These are phyloP conservation scores for Chaetoderma sp. DNA, from an alignment of 2,888 invertebrate species.

Conservation along the genomic window DNA sequence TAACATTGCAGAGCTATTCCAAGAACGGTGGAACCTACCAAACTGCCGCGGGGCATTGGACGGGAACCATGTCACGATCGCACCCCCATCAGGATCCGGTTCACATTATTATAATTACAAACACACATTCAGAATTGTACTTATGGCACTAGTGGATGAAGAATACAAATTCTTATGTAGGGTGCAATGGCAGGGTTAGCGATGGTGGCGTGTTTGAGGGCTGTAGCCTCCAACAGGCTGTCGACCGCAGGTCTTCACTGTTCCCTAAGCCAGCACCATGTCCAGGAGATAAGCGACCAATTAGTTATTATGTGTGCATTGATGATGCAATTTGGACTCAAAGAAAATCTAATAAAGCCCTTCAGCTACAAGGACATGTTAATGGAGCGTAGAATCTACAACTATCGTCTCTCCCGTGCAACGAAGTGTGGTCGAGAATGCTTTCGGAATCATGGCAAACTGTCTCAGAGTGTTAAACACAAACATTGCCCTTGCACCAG, in stretches of 20 bases:
- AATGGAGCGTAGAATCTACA: conserved; percentile 7
- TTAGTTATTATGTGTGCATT: conserved; percentile 6
- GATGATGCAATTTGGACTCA: conserved; percentile 16
- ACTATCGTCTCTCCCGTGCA: conserved; percentile 13
- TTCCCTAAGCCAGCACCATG: conserved; percentile 5
- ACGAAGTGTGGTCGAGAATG: conserved; percentile 20
- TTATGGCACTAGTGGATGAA: conserved; percentile 20
- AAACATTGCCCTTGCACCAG: conserved; percentile 13
- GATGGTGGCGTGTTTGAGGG: conserved; percentile 4
- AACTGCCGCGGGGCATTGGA: conserved; percentile 20
- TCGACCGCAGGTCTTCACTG: too few species aligned
- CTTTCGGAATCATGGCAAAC: conserved; percentile 14
- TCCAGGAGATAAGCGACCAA: background rate
- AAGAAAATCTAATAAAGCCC: conserved; percentile 14
- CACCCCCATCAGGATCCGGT: conserved; percentile 8
- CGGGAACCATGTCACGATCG: conserved; percentile 14
- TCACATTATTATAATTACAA: conserved; percentile 19
- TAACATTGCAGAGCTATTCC: too few species aligned
- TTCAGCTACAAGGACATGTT: background rate
- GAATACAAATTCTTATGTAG: conserved; percentile 23
- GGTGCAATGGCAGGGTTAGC: conserved; percentile 5
- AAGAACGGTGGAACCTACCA: conserved; percentile 17
- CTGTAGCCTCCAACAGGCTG: background rate
- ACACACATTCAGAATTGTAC: conserved; percentile 17
- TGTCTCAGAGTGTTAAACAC: conserved; percentile 19